Evolutionary conservation across 2,113 vertebrate species (phyloP).

Genomic region (Hippocampus abdominalis): DNA sequence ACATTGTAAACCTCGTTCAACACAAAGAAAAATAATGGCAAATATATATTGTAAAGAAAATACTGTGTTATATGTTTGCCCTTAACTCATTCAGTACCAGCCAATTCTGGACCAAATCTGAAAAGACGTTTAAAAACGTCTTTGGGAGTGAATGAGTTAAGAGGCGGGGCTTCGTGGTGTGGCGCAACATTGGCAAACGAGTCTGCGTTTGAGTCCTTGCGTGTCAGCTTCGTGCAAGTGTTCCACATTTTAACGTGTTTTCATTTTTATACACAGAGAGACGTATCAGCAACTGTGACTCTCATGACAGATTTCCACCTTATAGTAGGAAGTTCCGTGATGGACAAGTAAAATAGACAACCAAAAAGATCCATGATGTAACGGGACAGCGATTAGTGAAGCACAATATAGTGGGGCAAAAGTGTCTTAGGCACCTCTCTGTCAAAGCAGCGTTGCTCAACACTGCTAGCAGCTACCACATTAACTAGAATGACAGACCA

Average conservation of each 20-base stretch:
- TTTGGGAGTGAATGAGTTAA: too few relatives aligned
- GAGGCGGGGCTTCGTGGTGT: too few relatives aligned
- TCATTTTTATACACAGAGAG: too few relatives aligned
- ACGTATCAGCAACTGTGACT: neutral
- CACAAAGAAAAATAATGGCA: neutral
- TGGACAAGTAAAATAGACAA: neutral
- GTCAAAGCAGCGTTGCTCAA: neutral
- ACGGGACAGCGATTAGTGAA: neutral
- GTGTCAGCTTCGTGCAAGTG: too few relatives aligned
- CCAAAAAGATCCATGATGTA: neutral
- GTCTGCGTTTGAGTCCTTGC: too few relatives aligned
- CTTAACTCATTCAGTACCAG: too few relatives aligned
- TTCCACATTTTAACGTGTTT: too few relatives aligned
- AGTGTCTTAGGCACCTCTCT: neutral
- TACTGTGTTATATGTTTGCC: neutral
- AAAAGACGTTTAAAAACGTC: too few relatives aligned
- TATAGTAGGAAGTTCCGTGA: neutral
- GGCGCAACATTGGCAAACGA: too few relatives aligned
- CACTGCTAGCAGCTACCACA: neutral
- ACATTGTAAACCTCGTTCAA: too few relatives aligned
- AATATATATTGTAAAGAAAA: neutral
- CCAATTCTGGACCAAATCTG: too few relatives aligned
- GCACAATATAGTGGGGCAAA: neutral
- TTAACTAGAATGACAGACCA: neutral
- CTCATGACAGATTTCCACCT: neutral